These are phyloP conservation scores for Bambusicola thoracicus DNA, from an alignment of 2,113 vertebrate species.

Conservation along the genomic window DNA sequence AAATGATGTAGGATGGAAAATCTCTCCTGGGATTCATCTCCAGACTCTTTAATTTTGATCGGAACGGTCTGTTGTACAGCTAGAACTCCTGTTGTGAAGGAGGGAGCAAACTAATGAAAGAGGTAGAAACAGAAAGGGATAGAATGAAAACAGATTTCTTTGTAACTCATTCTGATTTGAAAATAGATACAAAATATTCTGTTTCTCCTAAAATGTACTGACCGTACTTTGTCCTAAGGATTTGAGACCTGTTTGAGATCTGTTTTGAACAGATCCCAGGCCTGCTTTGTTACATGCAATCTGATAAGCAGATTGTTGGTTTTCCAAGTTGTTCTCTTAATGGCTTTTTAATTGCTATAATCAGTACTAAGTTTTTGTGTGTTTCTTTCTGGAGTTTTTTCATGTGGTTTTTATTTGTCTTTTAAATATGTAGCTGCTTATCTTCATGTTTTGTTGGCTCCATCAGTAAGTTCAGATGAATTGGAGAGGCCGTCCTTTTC, in stretches of 20 bases:
- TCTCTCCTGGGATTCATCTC: background rate
- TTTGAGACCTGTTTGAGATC: background rate
- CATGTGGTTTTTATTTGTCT: background rate
- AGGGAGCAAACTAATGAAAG: background rate
- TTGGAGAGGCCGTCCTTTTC: background rate
- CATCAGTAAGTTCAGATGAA: background rate
- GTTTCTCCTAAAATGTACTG: background rate
- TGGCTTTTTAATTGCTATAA: background rate
- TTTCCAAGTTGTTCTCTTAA: background rate
- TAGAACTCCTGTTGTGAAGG: background rate
- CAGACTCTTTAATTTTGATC: background rate
- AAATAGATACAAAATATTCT: background rate
- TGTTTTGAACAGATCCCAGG: background rate
- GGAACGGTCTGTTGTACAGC: background rate
- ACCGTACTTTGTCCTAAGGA: background rate
- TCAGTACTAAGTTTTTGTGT: background rate
- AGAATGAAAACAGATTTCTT: background rate
- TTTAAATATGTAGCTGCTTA: background rate
- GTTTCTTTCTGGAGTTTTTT: background rate
- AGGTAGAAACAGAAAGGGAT: background rate
- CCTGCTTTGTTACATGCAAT: background rate
- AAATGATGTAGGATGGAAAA: background rate
- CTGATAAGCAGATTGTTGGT: background rate
- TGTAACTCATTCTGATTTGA: background rate
- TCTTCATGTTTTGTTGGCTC: background rate